phyloP scores from a whole-genome alignment of 2,797 vertebrate genomes.

The Sciaenops ocellatus region DNA sequence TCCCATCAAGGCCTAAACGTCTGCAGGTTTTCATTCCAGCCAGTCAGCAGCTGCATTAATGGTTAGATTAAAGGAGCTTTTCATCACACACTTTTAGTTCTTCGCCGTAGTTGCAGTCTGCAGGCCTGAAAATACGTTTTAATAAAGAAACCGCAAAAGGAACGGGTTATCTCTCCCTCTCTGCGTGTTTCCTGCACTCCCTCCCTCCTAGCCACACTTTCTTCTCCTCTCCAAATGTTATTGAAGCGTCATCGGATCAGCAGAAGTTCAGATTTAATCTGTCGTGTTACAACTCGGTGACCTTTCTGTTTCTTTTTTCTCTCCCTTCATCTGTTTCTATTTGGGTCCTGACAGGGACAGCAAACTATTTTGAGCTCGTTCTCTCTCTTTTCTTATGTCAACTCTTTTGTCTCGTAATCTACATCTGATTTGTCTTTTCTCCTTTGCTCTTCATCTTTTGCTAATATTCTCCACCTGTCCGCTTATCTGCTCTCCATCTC shows the following conservation, averaged over 20 bases:
- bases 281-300: conserved; percentile 17
- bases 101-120: neutral
- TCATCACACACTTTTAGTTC: neutral
- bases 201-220: neutral
- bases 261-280: conserved; percentile 13
- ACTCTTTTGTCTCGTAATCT: neutral
- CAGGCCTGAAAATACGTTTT: neutral
- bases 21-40: neutral
- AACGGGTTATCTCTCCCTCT: neutral
- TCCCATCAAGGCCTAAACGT: neutral
- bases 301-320: conserved; percentile 1
- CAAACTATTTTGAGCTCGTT: neutral
- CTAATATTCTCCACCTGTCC: conserved; percentile 22
- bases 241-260: neutral
- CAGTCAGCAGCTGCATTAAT: neutral
- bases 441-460: neutral
- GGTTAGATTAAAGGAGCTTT: neutral
- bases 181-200: neutral
- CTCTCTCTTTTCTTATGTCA: neutral
- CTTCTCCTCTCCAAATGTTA: neutral
- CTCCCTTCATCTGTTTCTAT: conserved; percentile 27
- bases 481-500: neutral
- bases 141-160: neutral
- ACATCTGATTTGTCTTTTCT: conserved; percentile 6
- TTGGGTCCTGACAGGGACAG: conserved; percentile 16